phyloP scores from a whole-genome alignment of 2,113 vertebrate species.

The Rallus limicola region DNA sequence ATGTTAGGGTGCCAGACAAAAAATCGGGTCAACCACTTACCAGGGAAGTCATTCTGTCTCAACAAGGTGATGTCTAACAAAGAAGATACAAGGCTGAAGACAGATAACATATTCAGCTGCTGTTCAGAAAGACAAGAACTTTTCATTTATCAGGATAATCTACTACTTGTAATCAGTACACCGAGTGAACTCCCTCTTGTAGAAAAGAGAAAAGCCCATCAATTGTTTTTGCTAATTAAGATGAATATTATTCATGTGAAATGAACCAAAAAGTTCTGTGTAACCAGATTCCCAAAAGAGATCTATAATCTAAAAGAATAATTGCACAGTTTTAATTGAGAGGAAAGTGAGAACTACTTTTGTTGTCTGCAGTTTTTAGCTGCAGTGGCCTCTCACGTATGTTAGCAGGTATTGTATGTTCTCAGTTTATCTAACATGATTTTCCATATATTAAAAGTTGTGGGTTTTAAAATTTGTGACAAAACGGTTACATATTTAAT shows the following conservation, averaged over 20 bases:
- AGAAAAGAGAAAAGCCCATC: conserved; percentile 75
- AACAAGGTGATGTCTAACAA: conserved; percentile 68
- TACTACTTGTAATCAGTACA: conserved; percentile 74
- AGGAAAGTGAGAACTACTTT: conserved; percentile 73
- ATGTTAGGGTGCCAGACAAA: conserved; percentile 65
- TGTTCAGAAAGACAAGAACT: conserved; percentile 76
- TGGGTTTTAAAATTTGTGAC: conserved; percentile 25
- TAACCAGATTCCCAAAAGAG: conserved; percentile 84
- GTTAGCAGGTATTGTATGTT: not conserved
- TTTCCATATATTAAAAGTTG: conserved; percentile 2
- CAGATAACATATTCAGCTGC: conserved; percentile 64
- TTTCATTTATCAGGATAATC: conserved; percentile 80
- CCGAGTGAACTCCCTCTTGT: conserved; percentile 76
- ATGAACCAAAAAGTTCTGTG: conserved; percentile 84
- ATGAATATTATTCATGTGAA: conserved; percentile 84
- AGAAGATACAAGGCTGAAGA: conserved; percentile 59
- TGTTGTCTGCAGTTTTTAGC: conserved; percentile 75
- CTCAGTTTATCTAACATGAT: conserved; percentile 3
- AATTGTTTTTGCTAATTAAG: conserved; percentile 91
- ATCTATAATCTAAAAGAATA: conserved; percentile 87
- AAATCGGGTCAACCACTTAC: conserved; percentile 49
- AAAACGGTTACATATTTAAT: conserved; percentile 15
- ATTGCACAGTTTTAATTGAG: conserved; percentile 89
- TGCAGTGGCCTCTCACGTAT: conserved; percentile 38
- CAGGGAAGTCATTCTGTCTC: conserved; percentile 57